These are phyloP conservation scores for Thera obeliscata DNA, from an alignment of 2,888 invertebrate species.

Conservation along the genomic window DNA sequence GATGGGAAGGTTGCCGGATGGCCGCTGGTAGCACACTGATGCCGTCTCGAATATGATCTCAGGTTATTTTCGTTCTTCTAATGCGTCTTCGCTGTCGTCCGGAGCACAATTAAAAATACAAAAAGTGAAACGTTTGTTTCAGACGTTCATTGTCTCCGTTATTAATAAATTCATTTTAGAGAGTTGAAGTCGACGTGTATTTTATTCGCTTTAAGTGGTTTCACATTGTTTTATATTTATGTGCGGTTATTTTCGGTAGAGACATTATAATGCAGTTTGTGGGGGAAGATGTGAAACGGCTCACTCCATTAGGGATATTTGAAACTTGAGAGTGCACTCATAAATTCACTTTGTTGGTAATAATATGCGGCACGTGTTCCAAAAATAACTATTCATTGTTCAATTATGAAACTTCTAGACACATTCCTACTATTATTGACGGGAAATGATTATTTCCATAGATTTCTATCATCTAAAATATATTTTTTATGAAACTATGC, in stretches of 20 bases:
- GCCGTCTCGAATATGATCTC: constrained; percentile 77
- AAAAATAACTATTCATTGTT: constrained; percentile 71
- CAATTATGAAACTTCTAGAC: constrained; percentile 41
- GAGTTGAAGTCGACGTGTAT: constrained; percentile 83
- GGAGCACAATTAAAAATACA: constrained; percentile 84
- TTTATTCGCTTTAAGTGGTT: constrained; percentile 85
- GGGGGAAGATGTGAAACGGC: constrained; percentile 82
- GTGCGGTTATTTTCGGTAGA: constrained; percentile 82
- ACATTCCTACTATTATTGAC: neutral
- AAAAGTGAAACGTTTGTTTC: constrained; percentile 82
- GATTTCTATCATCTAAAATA: no score
- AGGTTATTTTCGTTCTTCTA: constrained; percentile 83
- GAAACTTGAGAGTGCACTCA: constrained; percentile 83
- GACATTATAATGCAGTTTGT: constrained; percentile 84
- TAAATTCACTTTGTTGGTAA: constrained; percentile 82
- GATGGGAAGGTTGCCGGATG: constrained; percentile 26
- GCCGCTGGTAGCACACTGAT: constrained; percentile 37
- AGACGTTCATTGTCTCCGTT: constrained; percentile 85
- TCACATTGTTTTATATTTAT: constrained; percentile 85
- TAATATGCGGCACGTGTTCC: constrained; percentile 59
- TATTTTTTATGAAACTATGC: neutral
- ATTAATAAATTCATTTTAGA: constrained; percentile 85
- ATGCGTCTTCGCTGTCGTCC: constrained; percentile 81
- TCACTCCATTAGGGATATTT: constrained; percentile 84
- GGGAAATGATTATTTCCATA: neutral